Base-by-base conservation (phyloP, 2,797 vertebrate species). In the Propithecus perrieri region DNA sequence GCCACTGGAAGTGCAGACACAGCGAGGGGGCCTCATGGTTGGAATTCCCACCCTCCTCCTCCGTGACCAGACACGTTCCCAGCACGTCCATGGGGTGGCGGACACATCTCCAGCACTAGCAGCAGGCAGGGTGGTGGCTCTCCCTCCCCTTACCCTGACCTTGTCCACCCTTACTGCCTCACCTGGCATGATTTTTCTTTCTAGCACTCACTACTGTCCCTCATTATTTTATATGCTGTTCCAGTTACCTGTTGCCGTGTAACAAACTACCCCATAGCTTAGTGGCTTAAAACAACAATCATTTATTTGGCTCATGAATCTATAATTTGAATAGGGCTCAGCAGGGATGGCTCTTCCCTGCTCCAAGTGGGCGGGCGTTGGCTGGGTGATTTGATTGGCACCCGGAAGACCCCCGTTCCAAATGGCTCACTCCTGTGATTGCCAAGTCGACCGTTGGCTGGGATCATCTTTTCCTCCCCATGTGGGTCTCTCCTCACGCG, bases 331-430 rank as follows among this genome's bases (percentile, higher is more conserved):
- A 67, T 14, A 5, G n/a, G 46, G 35, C 81, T 57, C 72, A 14
- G 57, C 43, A 15, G 11, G 30, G 41, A 7, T 0, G 2, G 28
- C 17, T 50, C 26, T 26, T 84, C 24, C 63, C 35, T 46, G 67
- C 57, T 85, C 35, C 18, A 3, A 14, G 48, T 3, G 50, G 22
- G 33, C 0, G 0, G 17, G 33, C 4, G 0, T 24, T 0, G 24
- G 14, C 83, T 38, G 41, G 35, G 13, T 4, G 12, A 35, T 24
- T 67, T 26, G 38, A 30, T 1, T 35, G 46, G 30, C 4, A 7
- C 9, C 30, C 1, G 8, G 33, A n/a, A 74, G 67, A 33, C 9
- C n/a, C 13, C 9, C 7, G 12, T 33, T 15, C 57, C 17, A 24
- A 26, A 7, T 0, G 41, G 15, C n/a, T 24, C 65, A 8, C 18